Percentiles rank a stretch among this genome's conserved stretches.
Evolutionary conservation across 2,113 vertebrate species (phyloP).

Genomic region (Quiscalus mexicanus): DNA sequence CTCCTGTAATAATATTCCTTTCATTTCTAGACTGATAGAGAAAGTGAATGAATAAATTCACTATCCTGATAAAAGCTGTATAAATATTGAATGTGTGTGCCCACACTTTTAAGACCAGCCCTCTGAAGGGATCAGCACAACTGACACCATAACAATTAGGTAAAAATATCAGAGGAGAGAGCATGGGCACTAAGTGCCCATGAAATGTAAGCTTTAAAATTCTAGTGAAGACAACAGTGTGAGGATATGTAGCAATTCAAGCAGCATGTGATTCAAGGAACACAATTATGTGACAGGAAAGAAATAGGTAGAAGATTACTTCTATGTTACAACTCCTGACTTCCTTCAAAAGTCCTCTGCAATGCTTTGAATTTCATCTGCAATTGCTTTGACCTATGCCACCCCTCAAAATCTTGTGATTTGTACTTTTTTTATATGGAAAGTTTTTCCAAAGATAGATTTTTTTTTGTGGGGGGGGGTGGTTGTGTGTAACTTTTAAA

Average conservation of each 20-base stretch:
- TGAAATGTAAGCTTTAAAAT: conserved; percentile 41
- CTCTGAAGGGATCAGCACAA: conserved; percentile 5
- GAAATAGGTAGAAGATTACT: background rate
- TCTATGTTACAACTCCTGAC: background rate
- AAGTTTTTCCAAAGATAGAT: background rate
- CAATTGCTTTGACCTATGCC: conserved; percentile 2
- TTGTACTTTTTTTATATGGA: background rate
- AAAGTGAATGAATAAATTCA: background rate
- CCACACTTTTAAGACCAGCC: conserved; percentile 26
- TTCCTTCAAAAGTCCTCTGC: conserved; percentile 5
- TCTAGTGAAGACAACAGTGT: background rate
- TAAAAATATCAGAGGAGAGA: conserved; percentile 11
- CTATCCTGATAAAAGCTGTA: conserved; percentile 11
- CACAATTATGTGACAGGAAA: background rate
- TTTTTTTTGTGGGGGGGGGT: too few relatives aligned
- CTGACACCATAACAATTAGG: conserved; percentile 32
- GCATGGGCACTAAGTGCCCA: background rate
- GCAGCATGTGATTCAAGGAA: background rate
- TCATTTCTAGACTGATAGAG: conserved; percentile 23
- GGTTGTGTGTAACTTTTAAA: background rate
- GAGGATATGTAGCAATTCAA: background rate
- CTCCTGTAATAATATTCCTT: background rate
- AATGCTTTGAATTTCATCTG: background rate
- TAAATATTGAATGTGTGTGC: conserved; percentile 47
- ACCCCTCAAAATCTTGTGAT: background rate